Evolutionary conservation across 2,888 invertebrate species (phyloP), one percentile per base, ranked within the genome.

Genomic region (Fabriciana adippe): DNA sequence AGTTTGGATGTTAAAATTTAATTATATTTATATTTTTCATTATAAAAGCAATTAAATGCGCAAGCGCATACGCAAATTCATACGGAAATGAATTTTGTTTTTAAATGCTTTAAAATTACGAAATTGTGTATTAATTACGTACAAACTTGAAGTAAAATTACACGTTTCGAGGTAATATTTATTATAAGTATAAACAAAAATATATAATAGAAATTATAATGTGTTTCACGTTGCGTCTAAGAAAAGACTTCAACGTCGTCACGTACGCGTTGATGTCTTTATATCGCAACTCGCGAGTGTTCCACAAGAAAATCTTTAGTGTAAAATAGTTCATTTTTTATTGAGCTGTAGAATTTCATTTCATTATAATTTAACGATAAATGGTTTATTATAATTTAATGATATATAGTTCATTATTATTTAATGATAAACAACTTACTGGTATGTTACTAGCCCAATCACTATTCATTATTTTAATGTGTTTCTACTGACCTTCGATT

Each of bases 261-360:
- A 66, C 72, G 73, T 75, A 62, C 80, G 72, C 90, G 91, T 91
- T 89, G 85, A 89, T 78, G 80, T 91, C 89, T 90, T 89, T 90
- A 86, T 81, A 86, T 86, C 78, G 84, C 77, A 67, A 67, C 85
- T 86, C 77, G 84, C 77, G 66, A 67, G 63, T 51, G 35, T 65
- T 63, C 53, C 48, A 26, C 48, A 14, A 18, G 62, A 59, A 45
- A 47, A 45, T 26, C 47, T 59, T 55, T 59, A 35, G 18, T 13
- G 14, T 26, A 48, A 4, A 59, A 59, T 48, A 11, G 5, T 16
- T 16, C 26, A n/a, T 6, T 26, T 59, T 2, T 11, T 59, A 48
- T 48, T 48, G 4, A 59, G 21, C 3, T 55, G 16, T 13, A 2
- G 35, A 2, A 41, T 41, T 41, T 41, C 11, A 41, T 41, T 41